phyloP scores from a whole-genome alignment of 2,113 vertebrate species.

The Cynoglossus semilaevis region DNA sequence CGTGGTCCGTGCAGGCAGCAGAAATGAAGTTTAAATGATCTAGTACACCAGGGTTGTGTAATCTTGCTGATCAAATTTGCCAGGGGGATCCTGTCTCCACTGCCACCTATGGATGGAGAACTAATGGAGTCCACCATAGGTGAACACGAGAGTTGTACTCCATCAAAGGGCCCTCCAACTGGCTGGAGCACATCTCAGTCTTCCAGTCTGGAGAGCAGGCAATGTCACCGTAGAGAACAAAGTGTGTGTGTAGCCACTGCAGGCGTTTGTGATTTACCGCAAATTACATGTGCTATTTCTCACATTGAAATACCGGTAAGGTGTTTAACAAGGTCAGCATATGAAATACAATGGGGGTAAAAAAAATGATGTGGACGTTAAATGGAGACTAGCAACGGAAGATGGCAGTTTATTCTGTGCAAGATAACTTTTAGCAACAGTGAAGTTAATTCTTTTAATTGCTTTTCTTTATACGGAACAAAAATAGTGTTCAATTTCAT shows the following conservation, averaged over 20 bases:
- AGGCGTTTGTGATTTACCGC: not conserved
- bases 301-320: not conserved
- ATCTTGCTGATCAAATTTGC: slow-evolving; percentile 72
- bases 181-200: slow-evolving; percentile 20
- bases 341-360: not conserved
- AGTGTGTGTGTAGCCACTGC: not conserved
- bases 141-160: slow-evolving; percentile 55
- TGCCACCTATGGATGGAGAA: slow-evolving; percentile 56
- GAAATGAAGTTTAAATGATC: slow-evolving; percentile 72
- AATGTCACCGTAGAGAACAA: slow-evolving; percentile 1
- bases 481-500: not conserved
- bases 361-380: too few relatives aligned
- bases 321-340: not conserved
- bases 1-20: slow-evolving; percentile 55
- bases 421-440: not conserved
- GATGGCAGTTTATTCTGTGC: not conserved
- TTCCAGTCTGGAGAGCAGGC: slow-evolving; percentile 30
- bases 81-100: slow-evolving; percentile 42
- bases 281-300: not conserved
- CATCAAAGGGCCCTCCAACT: slow-evolving; percentile 42
- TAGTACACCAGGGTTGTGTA: slow-evolving; percentile 63
- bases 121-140: slow-evolving; percentile 61
- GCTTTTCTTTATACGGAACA: not conserved
- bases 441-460: too few relatives aligned
- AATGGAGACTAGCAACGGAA: too few relatives aligned